Evolutionary conservation across 2,113 vertebrate species (phyloP), one percentile per base, ranked within the genome.

Genomic region (Mormoops blainvillei): DNA sequence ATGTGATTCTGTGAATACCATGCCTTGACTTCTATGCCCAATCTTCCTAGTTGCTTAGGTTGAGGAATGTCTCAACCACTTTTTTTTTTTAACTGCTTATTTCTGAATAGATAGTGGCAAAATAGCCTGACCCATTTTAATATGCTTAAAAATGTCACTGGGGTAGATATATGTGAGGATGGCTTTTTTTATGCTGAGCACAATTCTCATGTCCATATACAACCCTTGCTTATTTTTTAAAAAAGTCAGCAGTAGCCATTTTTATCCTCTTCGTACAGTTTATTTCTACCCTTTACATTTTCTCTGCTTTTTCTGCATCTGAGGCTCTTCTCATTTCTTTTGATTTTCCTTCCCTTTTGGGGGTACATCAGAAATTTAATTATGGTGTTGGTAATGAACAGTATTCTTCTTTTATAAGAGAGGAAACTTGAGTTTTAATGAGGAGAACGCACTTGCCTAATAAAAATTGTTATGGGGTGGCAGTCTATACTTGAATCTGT

Each of bases 321-420:
- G 24, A 43, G 9, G 0, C 20, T 94, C 28, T 65, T 56, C 38
- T 68, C 38, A 71, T 73, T 26, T 1, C 33, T 88, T 88, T 54
- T 8, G 5, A 48, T 43, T 56, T 65, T 85, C 54, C 52, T n/a
- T 2, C 61, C 16, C 31, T 70, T 63, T 45, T 18, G 1, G 24
- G 5, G 4, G 36, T 24, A 26, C 33, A 67, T 18, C 41, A n/a
- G n/a, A 58, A 83, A 19, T 65, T 87, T 83, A 87, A 87, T 81
- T 58, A 52, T 52, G 9, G 16, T 76, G 6, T 58, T 43, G 18
- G 28, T 71, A 41, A 41, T n/a, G n/a, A 91, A 48, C 1, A n/a
- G 68, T 50, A 33, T 52, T 82, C 28, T 96, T 90, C 65, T 85
- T 87, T 94, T 78, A 36, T 28, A 56, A 71, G 52, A 68, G 68